Evolutionary conservation across 2,113 vertebrate genomes (phyloP).

Genomic region (Archocentrus centrarchus): DNA sequence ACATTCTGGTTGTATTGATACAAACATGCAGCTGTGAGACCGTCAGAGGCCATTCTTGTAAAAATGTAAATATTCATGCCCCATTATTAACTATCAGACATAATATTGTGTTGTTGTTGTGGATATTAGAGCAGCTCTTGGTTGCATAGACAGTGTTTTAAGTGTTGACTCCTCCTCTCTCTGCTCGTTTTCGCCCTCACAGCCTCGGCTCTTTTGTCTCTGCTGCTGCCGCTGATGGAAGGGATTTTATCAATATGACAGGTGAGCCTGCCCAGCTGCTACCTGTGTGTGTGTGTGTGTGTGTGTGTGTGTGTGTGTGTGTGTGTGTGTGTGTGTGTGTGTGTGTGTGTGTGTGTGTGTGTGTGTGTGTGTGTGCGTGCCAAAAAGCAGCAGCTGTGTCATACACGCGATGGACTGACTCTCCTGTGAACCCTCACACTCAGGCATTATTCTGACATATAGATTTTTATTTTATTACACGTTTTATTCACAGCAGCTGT

Average conservation of each 20-base stretch:
- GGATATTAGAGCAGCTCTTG: background rate
- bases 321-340: slow-evolving; percentile 6
- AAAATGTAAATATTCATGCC: background rate
- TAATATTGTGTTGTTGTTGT: background rate
- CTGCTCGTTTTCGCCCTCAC: slow-evolving; percentile 30
- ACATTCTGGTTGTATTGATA: background rate
- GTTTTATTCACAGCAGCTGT: slow-evolving; percentile 9
- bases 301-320: slow-evolving; percentile 18
- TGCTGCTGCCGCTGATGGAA: slow-evolving; percentile 76
- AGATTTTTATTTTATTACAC: slow-evolving; percentile 42
- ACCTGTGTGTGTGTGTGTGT: slow-evolving; percentile 61
- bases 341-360: slow-evolving; percentile 27
- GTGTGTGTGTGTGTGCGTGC: slow-evolving; percentile 24
- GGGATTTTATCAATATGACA: slow-evolving; percentile 82
- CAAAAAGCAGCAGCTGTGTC: slow-evolving; percentile 75
- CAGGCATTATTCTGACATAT: slow-evolving; percentile 44
- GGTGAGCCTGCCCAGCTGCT: slow-evolving; percentile 83
- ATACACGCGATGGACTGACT: slow-evolving; percentile 61
- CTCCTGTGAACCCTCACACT: slow-evolving; percentile 57
- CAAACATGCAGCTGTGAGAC: background rate
- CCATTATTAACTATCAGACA: background rate
- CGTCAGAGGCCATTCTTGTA: background rate
- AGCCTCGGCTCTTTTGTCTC: slow-evolving; percentile 68
- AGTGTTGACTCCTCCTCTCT: slow-evolving; percentile 26
- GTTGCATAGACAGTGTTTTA: background rate